Percentiles rank a stretch among this genome's conserved stretches.
phyloP scores from a whole-genome alignment of 2,797 vertebrate species.

The Tamandua tetradactyla region DNA sequence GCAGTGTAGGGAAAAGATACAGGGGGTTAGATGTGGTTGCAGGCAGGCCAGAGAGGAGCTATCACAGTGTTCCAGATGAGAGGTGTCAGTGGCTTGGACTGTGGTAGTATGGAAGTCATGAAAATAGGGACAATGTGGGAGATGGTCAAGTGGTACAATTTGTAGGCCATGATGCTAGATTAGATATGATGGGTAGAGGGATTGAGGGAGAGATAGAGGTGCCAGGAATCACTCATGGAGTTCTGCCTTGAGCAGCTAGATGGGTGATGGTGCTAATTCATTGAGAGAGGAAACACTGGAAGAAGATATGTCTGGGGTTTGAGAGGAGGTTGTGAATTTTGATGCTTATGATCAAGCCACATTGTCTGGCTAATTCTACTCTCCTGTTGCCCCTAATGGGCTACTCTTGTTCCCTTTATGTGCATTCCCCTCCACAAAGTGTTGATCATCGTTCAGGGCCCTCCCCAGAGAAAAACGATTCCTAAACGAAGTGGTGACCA shows the following conservation, averaged over 20 bases:
- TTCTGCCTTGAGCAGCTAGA: not conserved
- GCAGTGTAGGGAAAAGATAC: not conserved
- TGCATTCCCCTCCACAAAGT: not conserved
- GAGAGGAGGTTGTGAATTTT: not conserved
- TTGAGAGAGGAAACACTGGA: not conserved
- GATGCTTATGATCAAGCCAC: not conserved
- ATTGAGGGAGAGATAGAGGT: not conserved
- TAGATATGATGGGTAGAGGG: not conserved
- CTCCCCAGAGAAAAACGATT: not conserved
- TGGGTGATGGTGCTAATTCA: not conserved
- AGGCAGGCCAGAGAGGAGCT: not conserved
- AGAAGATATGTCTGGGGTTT: not conserved
- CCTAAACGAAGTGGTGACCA: not conserved
- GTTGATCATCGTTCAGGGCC: not conserved
- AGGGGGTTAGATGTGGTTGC: not conserved
- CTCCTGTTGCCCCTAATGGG: not conserved
- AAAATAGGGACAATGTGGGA: not conserved
- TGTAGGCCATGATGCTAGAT: not conserved
- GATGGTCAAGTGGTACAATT: not conserved
- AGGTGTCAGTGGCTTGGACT: not conserved
- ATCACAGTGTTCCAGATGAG: not conserved
- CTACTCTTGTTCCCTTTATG: not conserved
- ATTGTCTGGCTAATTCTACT: not conserved
- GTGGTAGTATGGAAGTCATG: not conserved
- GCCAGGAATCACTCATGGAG: not conserved